These are phyloP conservation scores for Zaprionus ornatus DNA, from an alignment of 1,140 invertebrate species.

Conservation along the genomic window DNA sequence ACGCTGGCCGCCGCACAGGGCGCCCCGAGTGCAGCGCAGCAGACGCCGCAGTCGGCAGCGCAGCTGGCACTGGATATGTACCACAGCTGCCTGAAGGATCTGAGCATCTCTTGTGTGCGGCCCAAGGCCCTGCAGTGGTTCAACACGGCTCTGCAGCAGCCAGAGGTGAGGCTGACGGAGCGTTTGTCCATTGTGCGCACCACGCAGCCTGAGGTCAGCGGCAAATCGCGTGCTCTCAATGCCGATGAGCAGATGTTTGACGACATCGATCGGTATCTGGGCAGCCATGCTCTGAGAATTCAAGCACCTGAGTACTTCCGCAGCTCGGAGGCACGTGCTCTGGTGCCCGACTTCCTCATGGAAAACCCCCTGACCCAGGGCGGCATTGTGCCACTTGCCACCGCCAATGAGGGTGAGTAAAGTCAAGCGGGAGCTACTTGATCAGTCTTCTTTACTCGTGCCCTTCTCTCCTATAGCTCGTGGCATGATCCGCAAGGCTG, in stretches of 20 bases:
- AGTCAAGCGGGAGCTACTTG: neutral
- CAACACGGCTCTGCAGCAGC: conserved; percentile 87
- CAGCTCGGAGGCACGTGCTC: conserved; percentile 85
- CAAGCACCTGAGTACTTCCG: conserved; percentile 87
- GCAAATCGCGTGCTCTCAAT: conserved; percentile 37
- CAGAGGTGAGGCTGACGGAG: conserved; percentile 89
- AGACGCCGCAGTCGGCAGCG: conserved; percentile 84
- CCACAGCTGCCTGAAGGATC: conserved; percentile 86
- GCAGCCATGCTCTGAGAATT: conserved; percentile 87
- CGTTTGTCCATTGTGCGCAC: conserved; percentile 89
- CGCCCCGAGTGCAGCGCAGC: conserved; percentile 44
- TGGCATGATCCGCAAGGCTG: conserved; percentile 92
- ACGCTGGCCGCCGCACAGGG: conserved; percentile 49
- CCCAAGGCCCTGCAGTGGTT: conserved; percentile 90
- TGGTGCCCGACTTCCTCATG: conserved; percentile 88
- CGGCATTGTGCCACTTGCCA: conserved; percentile 88
- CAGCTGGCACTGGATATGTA: conserved; percentile 87
- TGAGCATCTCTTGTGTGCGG: conserved; percentile 88
- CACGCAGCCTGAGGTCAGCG: conserved; percentile 60
- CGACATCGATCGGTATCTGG: conserved; percentile 87
- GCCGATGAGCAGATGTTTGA: conserved; percentile 85
- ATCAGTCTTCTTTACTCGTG: neutral
- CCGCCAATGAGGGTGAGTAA: conserved; percentile 86
- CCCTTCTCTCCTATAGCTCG: conserved; percentile 85
- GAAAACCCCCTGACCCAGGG: conserved; percentile 87